A percentile compares a stretch with the other conserved stretches of the same genome.
phyloP scores from a whole-genome alignment of 2,888 invertebrate species.

The Colostygia pectinataria region DNA sequence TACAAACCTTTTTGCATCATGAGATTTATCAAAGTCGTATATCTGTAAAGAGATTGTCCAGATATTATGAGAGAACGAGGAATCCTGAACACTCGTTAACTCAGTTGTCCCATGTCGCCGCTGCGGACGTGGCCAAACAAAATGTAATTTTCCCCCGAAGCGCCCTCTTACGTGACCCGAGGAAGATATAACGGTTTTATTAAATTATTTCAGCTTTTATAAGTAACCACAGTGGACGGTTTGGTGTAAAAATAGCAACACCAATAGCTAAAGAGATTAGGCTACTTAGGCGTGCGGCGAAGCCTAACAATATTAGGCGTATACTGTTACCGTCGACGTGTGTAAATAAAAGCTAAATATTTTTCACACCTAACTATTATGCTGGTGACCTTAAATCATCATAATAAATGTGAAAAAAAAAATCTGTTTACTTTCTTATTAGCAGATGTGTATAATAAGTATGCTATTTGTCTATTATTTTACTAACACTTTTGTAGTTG shows the following conservation, averaged over 20 bases:
- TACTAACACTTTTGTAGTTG: too few species aligned
- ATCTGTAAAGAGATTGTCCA: slow-evolving; percentile 60
- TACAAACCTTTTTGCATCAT: slow-evolving; percentile 15
- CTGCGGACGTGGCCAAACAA: slow-evolving; percentile 75
- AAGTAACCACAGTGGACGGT: slow-evolving; percentile 67
- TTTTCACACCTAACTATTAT: slow-evolving; percentile 14
- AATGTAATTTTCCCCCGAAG: slow-evolving; percentile 79
- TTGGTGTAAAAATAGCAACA: slow-evolving; percentile 61
- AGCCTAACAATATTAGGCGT: slow-evolving; percentile 43
- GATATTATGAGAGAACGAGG: slow-evolving; percentile 74
- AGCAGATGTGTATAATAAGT: too few species aligned
- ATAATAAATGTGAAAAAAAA: too few species aligned
- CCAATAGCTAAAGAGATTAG: slow-evolving; percentile 61
- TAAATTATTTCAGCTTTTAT: slow-evolving; percentile 78
- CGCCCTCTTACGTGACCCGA: slow-evolving; percentile 79
- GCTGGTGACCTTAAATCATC: not conserved
- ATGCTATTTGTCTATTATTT: too few species aligned
- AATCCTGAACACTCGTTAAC: slow-evolving; percentile 77
- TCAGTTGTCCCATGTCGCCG: slow-evolving; percentile 75
- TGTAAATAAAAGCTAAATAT: slow-evolving; percentile 17
- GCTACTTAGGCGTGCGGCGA: slow-evolving; percentile 47
- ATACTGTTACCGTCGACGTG: slow-evolving; percentile 31
- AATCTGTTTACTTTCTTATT: too few species aligned
- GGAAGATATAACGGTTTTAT: slow-evolving; percentile 79
- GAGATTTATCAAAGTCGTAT: slow-evolving; percentile 40